These are phyloP conservation scores for Astropecten irregularis DNA, from an alignment of 53 echinoderm and acorn worm species.

Conservation along the genomic window DNA sequence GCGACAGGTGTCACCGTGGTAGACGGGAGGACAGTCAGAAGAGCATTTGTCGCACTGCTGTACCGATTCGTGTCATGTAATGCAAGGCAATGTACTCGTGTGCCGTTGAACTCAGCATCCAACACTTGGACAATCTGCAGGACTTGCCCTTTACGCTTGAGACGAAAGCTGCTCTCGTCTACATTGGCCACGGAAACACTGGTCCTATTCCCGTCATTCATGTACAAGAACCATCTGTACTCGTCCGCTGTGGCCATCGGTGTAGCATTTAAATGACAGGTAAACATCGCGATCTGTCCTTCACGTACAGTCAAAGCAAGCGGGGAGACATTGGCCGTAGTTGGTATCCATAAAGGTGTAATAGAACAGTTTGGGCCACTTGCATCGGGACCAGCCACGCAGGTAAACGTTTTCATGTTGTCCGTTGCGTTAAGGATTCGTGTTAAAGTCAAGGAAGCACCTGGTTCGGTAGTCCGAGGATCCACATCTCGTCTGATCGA, in stretches of 20 bases:
- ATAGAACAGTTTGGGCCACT: constrained; percentile 11
- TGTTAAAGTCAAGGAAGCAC: neutral
- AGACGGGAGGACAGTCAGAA: neutral
- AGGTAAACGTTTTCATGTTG: constrained; percentile 13
- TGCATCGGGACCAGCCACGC: neutral
- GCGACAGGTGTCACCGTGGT: neutral
- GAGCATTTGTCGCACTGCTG: neutral
- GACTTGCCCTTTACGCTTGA: neutral
- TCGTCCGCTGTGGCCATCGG: neutral
- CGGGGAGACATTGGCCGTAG: neutral
- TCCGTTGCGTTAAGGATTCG: neutral
- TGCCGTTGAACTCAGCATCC: neutral
- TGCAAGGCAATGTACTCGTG: neutral
- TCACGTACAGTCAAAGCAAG: neutral
- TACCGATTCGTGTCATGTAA: too few species aligned
- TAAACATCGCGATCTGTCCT: neutral
- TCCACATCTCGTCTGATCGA: too few species aligned
- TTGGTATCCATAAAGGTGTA: neutral
- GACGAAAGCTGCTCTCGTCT: neutral
- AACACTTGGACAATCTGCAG: neutral
- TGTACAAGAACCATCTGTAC: neutral
- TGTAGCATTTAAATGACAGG: neutral
- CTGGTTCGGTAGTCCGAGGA: neutral
- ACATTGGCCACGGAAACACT: neutral
- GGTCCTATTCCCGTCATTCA: neutral